Evolutionary conservation across 2,113 vertebrate genomes (phyloP).

Genomic region (Noctilio leporinus): DNA sequence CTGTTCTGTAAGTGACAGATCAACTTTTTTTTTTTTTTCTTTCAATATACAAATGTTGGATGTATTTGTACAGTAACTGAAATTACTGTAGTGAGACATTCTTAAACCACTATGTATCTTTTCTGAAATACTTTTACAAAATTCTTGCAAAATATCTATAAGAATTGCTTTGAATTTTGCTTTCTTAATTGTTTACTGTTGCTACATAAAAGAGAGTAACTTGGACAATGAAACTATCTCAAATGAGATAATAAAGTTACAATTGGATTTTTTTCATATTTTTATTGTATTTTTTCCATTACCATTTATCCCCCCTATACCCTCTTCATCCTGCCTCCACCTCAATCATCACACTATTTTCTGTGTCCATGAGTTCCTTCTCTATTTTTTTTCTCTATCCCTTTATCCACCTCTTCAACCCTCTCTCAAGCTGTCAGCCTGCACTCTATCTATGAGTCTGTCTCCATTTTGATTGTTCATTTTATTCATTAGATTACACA

Average conservation of each 20-base stretch:
- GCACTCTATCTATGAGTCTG: too few relatives aligned
- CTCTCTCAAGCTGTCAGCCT: too few relatives aligned
- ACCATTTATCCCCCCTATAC: too few relatives aligned
- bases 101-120: background rate
- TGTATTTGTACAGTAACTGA: conserved; percentile 6
- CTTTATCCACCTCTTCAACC: too few relatives aligned
- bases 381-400: too few relatives aligned
- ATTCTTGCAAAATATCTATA: conserved; percentile 7
- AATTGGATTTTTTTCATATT: background rate
- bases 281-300: too few relatives aligned
- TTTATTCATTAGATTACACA: too few relatives aligned
- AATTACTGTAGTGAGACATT: background rate
- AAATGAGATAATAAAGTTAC: conserved; percentile 20
- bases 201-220: background rate
- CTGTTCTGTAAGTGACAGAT: background rate
- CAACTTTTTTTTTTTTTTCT: background rate
- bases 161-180: background rate
- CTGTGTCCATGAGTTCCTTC: too few relatives aligned
- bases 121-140: conserved; percentile 25
- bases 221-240: background rate
- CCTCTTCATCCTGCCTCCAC: too few relatives aligned
- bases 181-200: background rate
- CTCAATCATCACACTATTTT: too few relatives aligned
- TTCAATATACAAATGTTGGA: background rate
- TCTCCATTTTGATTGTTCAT: too few relatives aligned